Conservation (phyloP, 2,113 vertebrate species). For the Oriolus oriolus region DNA sequence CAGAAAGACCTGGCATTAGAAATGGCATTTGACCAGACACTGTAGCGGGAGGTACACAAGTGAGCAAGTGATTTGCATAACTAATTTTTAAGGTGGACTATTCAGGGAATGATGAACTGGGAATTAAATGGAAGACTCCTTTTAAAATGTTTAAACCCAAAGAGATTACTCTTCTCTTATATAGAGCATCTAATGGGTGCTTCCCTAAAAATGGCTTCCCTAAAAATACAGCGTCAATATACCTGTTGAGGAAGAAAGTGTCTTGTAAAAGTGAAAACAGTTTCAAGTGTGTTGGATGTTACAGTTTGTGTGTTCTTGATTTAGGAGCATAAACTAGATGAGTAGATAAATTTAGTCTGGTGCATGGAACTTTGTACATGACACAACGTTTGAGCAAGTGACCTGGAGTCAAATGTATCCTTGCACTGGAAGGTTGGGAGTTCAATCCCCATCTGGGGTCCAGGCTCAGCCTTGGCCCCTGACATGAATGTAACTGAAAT, state of each 20-base stretch:
- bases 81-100: background rate
- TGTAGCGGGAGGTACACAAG: background rate
- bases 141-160: background rate
- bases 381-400: background rate
- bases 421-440: background rate
- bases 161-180: background rate
- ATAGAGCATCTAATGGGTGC: background rate
- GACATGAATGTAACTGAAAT: background rate
- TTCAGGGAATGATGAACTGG: background rate
- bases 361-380: background rate
- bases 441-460: background rate
- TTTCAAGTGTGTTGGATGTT: background rate
- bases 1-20: background rate
- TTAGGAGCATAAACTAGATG: background rate
- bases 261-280: background rate
- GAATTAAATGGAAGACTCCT: background rate
- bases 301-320: background rate
- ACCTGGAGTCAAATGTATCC: background rate
- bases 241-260: background rate
- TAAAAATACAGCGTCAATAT: background rate
- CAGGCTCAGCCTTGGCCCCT: background rate
- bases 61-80: background rate
- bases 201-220: background rate
- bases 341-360: background rate
- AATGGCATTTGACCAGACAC: background rate